phyloP scores from a whole-genome alignment of 2,797 vertebrate genomes.

The Delichon dasypus region DNA sequence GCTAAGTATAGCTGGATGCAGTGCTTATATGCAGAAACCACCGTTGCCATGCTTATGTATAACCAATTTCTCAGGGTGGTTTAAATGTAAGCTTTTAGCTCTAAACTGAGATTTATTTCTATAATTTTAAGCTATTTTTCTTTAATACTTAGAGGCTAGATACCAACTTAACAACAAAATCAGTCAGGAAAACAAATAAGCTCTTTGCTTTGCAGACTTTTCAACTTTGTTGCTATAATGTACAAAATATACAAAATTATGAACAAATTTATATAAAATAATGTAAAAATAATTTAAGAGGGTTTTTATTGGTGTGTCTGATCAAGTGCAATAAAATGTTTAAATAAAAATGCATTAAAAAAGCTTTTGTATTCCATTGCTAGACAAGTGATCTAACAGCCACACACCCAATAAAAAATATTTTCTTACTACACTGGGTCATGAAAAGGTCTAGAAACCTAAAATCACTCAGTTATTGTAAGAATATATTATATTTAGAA shows the following conservation, averaged over 20 bases:
- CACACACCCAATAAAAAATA: background rate
- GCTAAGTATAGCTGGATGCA: background rate
- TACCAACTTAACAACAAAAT: background rate
- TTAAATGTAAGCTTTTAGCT: background rate
- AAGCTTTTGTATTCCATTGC: background rate
- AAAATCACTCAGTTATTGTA: background rate
- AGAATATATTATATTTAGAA: background rate
- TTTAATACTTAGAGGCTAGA: background rate
- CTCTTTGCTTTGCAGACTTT: background rate
- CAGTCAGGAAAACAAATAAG: background rate
- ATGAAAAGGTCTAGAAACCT: background rate
- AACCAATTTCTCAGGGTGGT: background rate
- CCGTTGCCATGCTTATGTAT: background rate
- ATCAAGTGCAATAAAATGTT: background rate
- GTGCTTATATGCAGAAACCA: background rate
- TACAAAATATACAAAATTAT: background rate
- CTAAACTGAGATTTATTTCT: conserved; percentile 22
- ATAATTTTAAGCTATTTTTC: conserved; percentile 8
- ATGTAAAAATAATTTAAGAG: background rate
- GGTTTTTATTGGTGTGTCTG: background rate
- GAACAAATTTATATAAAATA: background rate
- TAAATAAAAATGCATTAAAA: background rate
- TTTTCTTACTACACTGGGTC: background rate
- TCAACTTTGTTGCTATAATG: background rate
- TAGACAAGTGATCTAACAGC: background rate